These are phyloP conservation scores for Solenopsis fugax DNA, from an alignment of 1,140 invertebrate genomes.

Conservation along the genomic window DNA sequence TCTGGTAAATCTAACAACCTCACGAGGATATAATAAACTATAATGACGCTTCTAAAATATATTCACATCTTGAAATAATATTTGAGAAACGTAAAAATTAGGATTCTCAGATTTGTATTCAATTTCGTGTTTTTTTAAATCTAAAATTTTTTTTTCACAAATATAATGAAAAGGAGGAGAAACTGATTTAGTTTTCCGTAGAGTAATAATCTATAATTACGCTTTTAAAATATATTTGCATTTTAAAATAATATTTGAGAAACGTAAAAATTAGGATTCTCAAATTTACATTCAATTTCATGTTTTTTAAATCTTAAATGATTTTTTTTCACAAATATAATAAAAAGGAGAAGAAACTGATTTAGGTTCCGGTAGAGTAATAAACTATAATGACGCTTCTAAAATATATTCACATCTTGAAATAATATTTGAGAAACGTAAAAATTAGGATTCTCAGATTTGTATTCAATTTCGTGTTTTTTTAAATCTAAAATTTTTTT, in stretches of 20 bases:
- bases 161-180: not conserved
- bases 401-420: not conserved
- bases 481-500: not conserved
- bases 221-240: not conserved
- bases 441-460: not conserved
- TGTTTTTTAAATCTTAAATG: not conserved
- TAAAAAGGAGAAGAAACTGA: not conserved
- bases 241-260: not conserved
- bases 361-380: not conserved
- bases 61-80: not conserved
- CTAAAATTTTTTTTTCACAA: not conserved
- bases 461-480: not conserved
- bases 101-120: not conserved
- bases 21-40: not conserved
- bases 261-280: not conserved
- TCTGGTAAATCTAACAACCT: slow-evolving; percentile 70
- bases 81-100: not conserved
- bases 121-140: not conserved
- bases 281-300: not conserved
- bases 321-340: not conserved
- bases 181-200: not conserved
- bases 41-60: not conserved
- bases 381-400: not conserved
- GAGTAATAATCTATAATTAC: not conserved
- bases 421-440: not conserved